phyloP scores from a whole-genome alignment of 64 coral and sea anemone species.

The Pocillopora verrucosa region DNA sequence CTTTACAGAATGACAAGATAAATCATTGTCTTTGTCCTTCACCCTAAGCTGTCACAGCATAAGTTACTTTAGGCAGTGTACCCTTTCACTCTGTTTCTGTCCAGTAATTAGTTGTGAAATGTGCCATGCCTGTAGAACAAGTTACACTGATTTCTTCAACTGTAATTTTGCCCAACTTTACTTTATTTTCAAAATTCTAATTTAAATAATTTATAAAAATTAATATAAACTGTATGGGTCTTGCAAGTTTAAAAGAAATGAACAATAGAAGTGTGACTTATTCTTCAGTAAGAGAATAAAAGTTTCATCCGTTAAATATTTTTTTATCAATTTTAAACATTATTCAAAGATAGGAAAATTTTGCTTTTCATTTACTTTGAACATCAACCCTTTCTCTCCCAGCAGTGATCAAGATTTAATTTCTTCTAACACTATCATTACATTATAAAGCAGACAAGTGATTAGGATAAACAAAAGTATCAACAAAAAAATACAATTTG shows the following conservation, averaged over 20 bases:
- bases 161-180: neutral
- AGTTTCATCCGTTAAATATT: neutral
- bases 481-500: too few relatives aligned
- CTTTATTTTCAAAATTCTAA: neutral
- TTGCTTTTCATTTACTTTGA: too few relatives aligned
- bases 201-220: neutral
- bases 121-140: neutral
- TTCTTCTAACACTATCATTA: too few relatives aligned
- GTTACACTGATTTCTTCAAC: neutral
- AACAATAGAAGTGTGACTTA: neutral
- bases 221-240: neutral
- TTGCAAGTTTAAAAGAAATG: neutral
- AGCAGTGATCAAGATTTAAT: too few relatives aligned
- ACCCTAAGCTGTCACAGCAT: neutral
- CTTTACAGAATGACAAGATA: slow-evolving; percentile 64
- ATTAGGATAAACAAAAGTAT: too few relatives aligned
- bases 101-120: slow-evolving; percentile 10
- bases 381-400: too few relatives aligned
- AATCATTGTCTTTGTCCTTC: neutral
- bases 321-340: neutral
- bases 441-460: too few relatives aligned
- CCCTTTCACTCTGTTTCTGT: slow-evolving; percentile 15
- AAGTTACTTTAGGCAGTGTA: neutral
- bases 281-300: neutral
- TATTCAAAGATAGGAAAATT: too few relatives aligned